Base-by-base conservation (phyloP, 2,888 invertebrate species). In the Leptarthrus brevirostris region DNA sequence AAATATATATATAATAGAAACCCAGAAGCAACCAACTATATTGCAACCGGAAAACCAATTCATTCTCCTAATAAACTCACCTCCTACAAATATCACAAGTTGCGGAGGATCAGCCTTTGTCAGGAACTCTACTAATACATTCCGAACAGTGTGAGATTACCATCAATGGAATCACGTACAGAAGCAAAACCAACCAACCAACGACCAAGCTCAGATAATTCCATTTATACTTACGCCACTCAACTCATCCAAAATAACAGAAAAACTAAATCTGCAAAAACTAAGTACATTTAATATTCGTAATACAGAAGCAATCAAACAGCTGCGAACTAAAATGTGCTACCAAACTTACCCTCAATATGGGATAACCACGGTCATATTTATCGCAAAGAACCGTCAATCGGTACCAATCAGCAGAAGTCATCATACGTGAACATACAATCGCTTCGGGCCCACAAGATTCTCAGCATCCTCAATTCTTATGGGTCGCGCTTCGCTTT, bases 171-270 rank as follows among this genome's bases (percentile, higher is more conserved):
- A 30, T 26, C 10, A 54, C 54, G 2, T 26, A 54, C 12, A 54
- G 12, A 54, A 54, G 54, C 14, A 54, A 24, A 12, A 1, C 12
- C 5, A 26, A 3, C n/a, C 3, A 30, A 36, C 18, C 18, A 36
- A 18, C 36, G 58, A 58, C 10, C 34, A 16, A 14, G 18, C 36
- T 2, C 58, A 58, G n/a, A 58, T 58, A 4, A 58, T 53, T 53
- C 22, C 53, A 8, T 5, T 5, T 18, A 53, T 53, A 53, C n/a
- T n/a, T n/a, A n/a, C n/a, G n/a, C n/a, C n/a, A n/a, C n/a, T n/a
- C n/a, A n/a, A n/a, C n/a, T n/a, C n/a, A n/a, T n/a, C n/a, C n/a
- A n/a, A n/a, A n/a, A n/a, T n/a, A n/a, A n/a, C n/a, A n/a, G n/a
- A n/a, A n/a, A n/a, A n/a, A n/a, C n/a, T n/a, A n/a, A n/a, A n/a